Evolutionary conservation across 2,888 invertebrate genomes (phyloP).

Genomic region (Phasia obesa): DNA sequence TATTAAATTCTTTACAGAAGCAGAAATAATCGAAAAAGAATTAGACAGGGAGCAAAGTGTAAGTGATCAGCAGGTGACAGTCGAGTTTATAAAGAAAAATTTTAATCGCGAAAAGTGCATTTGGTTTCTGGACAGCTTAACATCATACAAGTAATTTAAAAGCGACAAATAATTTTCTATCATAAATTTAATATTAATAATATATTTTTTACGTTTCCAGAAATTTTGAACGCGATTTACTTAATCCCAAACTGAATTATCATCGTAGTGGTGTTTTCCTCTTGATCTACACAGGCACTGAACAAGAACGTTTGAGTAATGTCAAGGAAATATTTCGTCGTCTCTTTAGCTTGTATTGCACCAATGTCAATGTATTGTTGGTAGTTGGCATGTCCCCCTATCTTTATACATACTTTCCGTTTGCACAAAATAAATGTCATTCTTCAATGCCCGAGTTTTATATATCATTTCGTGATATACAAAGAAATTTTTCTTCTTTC

Average conservation of each 20-base stretch:
- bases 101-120: conserved; percentile 71
- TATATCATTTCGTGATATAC: conserved; percentile 73
- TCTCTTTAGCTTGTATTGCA: conserved; percentile 76
- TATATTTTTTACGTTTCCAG: conserved; percentile 41
- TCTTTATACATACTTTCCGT: conserved; percentile 79
- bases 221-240: conserved; percentile 74
- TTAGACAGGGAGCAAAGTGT: background rate
- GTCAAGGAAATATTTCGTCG: conserved; percentile 76
- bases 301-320: conserved; percentile 71
- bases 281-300: conserved; percentile 77
- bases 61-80: background rate
- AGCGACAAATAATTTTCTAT: background rate
- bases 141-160: conserved; percentile 73
- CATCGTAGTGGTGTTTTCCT: conserved; percentile 77
- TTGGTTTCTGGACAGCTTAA: conserved; percentile 77
- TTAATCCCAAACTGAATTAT: conserved; percentile 70
- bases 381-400: conserved; percentile 71
- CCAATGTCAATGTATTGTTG: conserved; percentile 77
- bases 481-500: conserved; percentile 45
- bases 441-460: conserved; percentile 74
- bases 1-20: conserved; percentile 56
- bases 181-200: background rate
- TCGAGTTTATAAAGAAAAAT: conserved; percentile 34
- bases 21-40: conserved; percentile 23
- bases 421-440: conserved; percentile 75